Evolutionary conservation across 2,797 vertebrate species (phyloP).

Genomic region (Philypnodon macrostomus): DNA sequence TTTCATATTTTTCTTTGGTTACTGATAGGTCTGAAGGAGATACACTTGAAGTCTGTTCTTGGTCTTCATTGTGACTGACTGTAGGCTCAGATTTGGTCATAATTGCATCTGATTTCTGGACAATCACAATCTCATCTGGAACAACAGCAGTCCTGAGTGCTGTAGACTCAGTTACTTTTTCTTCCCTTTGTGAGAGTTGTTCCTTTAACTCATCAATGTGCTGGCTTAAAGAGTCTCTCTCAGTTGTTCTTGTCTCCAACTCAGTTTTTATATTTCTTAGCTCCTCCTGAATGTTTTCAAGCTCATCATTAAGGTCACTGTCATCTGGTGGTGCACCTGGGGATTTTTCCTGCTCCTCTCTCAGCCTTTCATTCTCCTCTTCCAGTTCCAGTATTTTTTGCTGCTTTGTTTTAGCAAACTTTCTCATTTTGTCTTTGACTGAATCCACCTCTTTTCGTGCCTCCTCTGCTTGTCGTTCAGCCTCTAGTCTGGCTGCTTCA

Average conservation of each 20-base stretch:
- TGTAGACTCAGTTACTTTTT: constrained; percentile 19
- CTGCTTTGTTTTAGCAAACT: constrained; percentile 95
- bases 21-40: constrained; percentile 29
- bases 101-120: constrained; percentile 39
- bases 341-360: constrained; percentile 71
- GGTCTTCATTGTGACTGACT: constrained; percentile 26
- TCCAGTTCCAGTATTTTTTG: constrained; percentile 94
- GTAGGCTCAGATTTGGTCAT: constrained; percentile 34
- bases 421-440: constrained; percentile 96
- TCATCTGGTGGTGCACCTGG: constrained; percentile 27
- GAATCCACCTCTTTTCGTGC: constrained; percentile 83
- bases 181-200: constrained; percentile 55
- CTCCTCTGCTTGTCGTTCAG: constrained; percentile 80
- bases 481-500: constrained; percentile 81
- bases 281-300: constrained; percentile 69
- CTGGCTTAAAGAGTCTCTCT: constrained; percentile 77
- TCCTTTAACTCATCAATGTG: constrained; percentile 75
- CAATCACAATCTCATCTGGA: constrained; percentile 53
- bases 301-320: constrained; percentile 56
- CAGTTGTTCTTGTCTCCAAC: constrained; percentile 66
- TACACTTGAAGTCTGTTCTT: constrained; percentile 20
- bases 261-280: constrained; percentile 70
- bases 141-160: constrained; percentile 12
- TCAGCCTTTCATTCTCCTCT: constrained; percentile 91
- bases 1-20: constrained; percentile 30